Evolutionary conservation across 1,140 invertebrate species (phyloP), one percentile per base, ranked within the genome.

Genomic region (Pteromalus puparum): DNA sequence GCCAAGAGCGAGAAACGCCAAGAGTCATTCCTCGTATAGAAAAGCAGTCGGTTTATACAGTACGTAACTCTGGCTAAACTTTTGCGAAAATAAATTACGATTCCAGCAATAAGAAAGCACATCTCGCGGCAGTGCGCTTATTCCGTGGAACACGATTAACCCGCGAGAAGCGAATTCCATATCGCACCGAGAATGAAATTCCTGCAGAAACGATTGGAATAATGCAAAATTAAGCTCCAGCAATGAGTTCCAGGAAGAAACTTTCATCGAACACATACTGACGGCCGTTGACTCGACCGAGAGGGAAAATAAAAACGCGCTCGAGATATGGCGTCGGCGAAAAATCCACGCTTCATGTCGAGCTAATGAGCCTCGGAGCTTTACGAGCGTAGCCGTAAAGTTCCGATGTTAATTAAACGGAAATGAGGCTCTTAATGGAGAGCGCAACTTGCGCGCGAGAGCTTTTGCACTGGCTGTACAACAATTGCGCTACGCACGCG

Each of bases 381-480:
- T 18, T 9, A 13, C 24, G 15, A 34, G 15, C 30, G 48, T 7
- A 34, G 30, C 48, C 65, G 61, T 82, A 74, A 75, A 53, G 30
- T 74, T 18, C 21, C 1, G 61, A 82, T 30, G 48, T 38, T 46
- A 75, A 75, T 82, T 26, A 65, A 82, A 82, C 21, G 53, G 34
- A 82, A 75, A 75, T 67, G 34, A 42, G 30, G 53, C 65, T 61
- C 48, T 82, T 46, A 75, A 82, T 65, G 4, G 30, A 42, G 77
- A 5, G 67, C 2, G 26, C 67, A 68, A 26, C n/a, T n/a, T 67
- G 10, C 65, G 65, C 24, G 65, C 65, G 21, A n/a, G 65, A 67
- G 65, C 65, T 67, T 67, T 67, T 24, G 30, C 30, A 15, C 38
- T 7, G 38, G 38, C 38, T 38, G 9, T 38, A 38, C 5, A 38